Base-by-base conservation (phyloP, 1,140 invertebrate genomes). In the Apolygus lucorum region DNA sequence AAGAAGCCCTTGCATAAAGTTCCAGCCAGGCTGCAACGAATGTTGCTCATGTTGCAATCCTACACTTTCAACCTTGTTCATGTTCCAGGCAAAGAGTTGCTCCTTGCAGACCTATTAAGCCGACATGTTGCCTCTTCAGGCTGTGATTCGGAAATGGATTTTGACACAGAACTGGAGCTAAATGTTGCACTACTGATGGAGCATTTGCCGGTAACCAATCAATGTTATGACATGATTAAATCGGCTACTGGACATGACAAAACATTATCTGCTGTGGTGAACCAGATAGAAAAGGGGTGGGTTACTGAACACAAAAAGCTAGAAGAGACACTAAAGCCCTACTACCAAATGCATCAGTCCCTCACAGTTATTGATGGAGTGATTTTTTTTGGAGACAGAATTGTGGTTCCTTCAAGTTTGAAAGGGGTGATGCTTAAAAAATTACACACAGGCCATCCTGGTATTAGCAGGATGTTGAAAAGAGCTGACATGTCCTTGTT, bases 1-100 rank as follows among this genome's bases (percentile, higher is more conserved):
- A 76, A 77, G 25, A 81, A 81, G 72, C 71, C 76, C n/a, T 49
- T 82, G 28, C 70, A 76, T 27, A 75, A 77, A 68, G 75, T 76
- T 29, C 78, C 79, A 21, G 70, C 73, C 1, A n/a, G n/a, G n/a
- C n/a, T n/a, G n/a, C n/a, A n/a, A n/a, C n/a, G n/a, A n/a, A n/a
- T n/a, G n/a, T n/a, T 78, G 69, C 68, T 82, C 4, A 73, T 72
- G 65, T 65, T 81, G 34, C 77, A 78, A 67, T 63, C 72, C 65
- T 81, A 78, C 76, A 75, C 81, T 70, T 76, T 82, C 28, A 49
- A 49, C 17, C 34, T 49, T 49, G 34, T 49, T 49, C 34, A 49
- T 49, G 34, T 49, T 49, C 34, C 34, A 11, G 34, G 34, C 34
- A 71, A 75, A 65, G 22, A 65, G 21, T 65, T 65, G 27, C 27